Conservation (phyloP, 2,797 vertebrate species). For the Cephalopachus bancanus region DNA sequence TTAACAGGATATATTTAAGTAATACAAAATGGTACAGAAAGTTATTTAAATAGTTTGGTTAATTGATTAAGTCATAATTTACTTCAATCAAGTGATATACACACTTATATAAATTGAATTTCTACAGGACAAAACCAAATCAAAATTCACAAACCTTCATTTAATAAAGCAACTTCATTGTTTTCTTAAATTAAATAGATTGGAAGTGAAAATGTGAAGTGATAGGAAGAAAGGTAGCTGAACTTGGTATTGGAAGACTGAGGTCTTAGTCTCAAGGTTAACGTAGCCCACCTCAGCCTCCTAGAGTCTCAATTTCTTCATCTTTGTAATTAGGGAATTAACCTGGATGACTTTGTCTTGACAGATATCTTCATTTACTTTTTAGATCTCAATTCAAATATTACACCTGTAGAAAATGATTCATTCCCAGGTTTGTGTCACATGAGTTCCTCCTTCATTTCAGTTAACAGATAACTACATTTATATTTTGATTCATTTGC, state of each 20-base stretch:
- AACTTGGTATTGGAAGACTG: not conserved
- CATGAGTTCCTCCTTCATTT: accelerated
- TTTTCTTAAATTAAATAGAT: not conserved
- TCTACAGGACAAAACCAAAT: not conserved
- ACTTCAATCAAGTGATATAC: not conserved
- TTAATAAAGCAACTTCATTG: not conserved
- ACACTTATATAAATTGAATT: not conserved
- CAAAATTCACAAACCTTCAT: not conserved
- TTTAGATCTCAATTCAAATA: not conserved
- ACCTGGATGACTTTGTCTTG: too few species aligned
- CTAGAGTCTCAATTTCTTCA: not conserved
- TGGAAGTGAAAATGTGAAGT: not conserved
- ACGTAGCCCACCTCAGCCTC: not conserved
- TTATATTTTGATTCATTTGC: not conserved
- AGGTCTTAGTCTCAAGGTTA: not conserved
- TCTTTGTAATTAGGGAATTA: accelerated
- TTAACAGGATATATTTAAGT: not conserved
- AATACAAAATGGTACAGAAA: not conserved
- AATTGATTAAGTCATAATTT: not conserved
- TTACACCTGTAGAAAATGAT: accelerated
- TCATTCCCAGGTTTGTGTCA: accelerated
- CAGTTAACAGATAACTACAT: not conserved
- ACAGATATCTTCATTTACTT: not conserved
- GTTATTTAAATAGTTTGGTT: not conserved
- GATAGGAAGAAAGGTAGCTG: not conserved